Conservation (phyloP, 1,140 invertebrate genomes). For the Magallana angulata region DNA sequence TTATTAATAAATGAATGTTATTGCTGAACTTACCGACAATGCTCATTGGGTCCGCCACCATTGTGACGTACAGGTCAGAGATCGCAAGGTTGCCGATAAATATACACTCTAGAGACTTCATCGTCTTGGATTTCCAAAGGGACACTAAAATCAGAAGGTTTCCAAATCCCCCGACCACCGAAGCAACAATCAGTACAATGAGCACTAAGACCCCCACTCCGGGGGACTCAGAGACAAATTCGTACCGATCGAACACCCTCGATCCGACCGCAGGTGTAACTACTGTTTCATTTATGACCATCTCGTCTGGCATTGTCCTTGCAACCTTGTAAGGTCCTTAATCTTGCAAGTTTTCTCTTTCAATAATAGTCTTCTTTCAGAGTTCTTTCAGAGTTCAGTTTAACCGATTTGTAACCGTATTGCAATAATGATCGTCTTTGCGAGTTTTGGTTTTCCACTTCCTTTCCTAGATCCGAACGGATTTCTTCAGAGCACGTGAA, state of each 20-base stretch:
- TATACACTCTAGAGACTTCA: constrained; percentile 57
- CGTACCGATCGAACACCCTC: constrained; percentile 8
- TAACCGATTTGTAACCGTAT: too few species aligned
- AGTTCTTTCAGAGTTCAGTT: too few species aligned
- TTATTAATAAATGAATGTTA: too few species aligned
- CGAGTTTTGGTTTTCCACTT: too few species aligned
- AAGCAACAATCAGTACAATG: constrained; percentile 47
- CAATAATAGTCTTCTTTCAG: too few species aligned
- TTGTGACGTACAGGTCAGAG: constrained; percentile 60
- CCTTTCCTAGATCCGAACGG: too few species aligned
- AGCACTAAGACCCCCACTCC: constrained; percentile 52
- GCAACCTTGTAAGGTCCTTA: too few species aligned
- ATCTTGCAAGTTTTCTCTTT: too few species aligned
- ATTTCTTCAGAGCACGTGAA: too few species aligned
- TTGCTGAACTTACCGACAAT: constrained; percentile 57
- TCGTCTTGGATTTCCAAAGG: constrained; percentile 48
- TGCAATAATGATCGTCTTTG: too few species aligned
- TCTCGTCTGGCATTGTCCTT: too few species aligned
- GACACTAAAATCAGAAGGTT: constrained; percentile 58
- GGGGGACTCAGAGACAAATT: constrained; percentile 46
- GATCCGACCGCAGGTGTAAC: background rate
- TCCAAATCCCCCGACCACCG: constrained; percentile 53
- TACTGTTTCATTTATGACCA: too few species aligned
- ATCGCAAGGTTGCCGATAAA: constrained; percentile 62
- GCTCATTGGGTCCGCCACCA: constrained; percentile 59